phyloP scores from a whole-genome alignment of 2,113 vertebrate genomes.

The Hirundichthys speculiger region DNA sequence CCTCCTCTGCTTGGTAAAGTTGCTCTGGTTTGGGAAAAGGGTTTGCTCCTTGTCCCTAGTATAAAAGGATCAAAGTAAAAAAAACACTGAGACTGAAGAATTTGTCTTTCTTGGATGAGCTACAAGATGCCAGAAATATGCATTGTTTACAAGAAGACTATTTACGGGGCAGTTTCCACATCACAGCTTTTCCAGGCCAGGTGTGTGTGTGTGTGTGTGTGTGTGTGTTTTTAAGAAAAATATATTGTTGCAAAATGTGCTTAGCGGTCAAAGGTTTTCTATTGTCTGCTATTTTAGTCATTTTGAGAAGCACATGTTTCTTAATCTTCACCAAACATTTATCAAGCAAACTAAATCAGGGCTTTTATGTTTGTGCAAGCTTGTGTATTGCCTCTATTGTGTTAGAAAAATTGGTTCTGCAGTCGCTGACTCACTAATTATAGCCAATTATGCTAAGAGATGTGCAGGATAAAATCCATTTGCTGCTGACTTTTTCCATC shows the following conservation, averaged over 20 bases:
- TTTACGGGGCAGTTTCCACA: conserved; percentile 75
- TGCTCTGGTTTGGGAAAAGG: conserved; percentile 67
- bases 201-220: too few species aligned
- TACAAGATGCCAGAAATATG: conserved; percentile 70
- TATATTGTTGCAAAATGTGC: conserved; percentile 20
- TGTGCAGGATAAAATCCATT: conserved; percentile 60
- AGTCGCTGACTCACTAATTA: conserved; percentile 75
- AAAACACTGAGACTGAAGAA: conserved; percentile 67
- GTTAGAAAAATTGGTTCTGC: conserved; percentile 66
- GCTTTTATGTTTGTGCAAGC: conserved; percentile 66
- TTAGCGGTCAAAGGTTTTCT: conserved; percentile 47
- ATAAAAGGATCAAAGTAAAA: conserved; percentile 53
- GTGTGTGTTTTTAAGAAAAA: background rate
- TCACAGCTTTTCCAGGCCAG: conserved; percentile 48
- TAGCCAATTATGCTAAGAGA: conserved; percentile 60
- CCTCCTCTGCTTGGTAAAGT: conserved; percentile 80
- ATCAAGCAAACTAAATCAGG: conserved; percentile 72
- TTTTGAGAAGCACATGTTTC: conserved; percentile 53
- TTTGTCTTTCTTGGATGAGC: conserved; percentile 77
- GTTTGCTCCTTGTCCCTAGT: conserved; percentile 73
- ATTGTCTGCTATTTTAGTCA: conserved; percentile 57
- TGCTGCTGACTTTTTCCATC: conserved; percentile 56
- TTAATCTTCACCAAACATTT: conserved; percentile 66
- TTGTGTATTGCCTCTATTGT: conserved; percentile 75
- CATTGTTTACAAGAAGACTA: conserved; percentile 74